phyloP scores from a whole-genome alignment of 2,113 vertebrate genomes.

The Hippocampus comes region DNA sequence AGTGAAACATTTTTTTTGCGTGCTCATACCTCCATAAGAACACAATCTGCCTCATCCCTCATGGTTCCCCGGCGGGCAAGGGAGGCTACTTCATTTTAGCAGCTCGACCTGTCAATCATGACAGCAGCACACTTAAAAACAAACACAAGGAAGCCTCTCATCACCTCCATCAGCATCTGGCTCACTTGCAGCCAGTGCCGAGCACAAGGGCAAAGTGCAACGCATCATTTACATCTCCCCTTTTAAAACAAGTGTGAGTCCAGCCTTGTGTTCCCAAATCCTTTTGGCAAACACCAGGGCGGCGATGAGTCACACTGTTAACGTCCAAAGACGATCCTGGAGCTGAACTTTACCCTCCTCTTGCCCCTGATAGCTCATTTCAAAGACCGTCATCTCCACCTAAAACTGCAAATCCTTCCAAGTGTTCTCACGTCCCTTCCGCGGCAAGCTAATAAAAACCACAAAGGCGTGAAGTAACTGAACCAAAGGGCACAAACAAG shows the following conservation, averaged over 20 bases:
- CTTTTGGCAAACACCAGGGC: too few relatives aligned
- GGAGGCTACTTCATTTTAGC: neutral
- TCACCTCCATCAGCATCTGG: neutral
- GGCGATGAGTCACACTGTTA: too few relatives aligned
- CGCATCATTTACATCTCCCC: neutral
- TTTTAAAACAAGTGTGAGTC: too few relatives aligned
- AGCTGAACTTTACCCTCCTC: constrained; percentile 16
- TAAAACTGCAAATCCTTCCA: neutral
- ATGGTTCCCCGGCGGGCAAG: neutral
- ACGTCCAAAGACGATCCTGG: too few relatives aligned
- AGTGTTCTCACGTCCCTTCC: neutral
- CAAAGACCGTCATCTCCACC: neutral
- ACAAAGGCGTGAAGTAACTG: neutral
- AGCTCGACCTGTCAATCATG: neutral
- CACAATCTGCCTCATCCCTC: neutral
- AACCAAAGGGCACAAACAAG: neutral
- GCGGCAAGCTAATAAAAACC: neutral
- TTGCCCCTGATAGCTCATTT: neutral
- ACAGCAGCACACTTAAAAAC: neutral
- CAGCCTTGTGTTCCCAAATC: too few relatives aligned
- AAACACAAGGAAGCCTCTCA: neutral
- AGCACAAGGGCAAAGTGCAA: neutral
- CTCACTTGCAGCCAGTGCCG: neutral
- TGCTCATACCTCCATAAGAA: neutral
- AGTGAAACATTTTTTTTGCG: neutral